Evolutionary conservation across 2,113 vertebrate genomes (phyloP), one percentile per base, ranked within the genome.

Genomic region (Brachirus orientalis): DNA sequence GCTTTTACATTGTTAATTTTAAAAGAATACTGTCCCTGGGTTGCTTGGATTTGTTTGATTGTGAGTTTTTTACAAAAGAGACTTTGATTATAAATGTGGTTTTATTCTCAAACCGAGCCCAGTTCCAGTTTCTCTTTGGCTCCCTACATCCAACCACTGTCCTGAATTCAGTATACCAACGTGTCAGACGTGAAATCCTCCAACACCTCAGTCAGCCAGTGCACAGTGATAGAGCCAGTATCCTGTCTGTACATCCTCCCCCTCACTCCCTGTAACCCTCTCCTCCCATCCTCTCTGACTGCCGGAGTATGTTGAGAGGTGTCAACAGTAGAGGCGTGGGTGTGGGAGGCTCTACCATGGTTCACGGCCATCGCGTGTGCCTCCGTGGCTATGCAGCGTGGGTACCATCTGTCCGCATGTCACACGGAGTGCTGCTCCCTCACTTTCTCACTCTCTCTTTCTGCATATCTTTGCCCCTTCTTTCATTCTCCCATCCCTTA

Each of bases 311-410:
- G 71, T 57, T 70, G 74, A 86, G 82, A 89, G 79, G 86, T 87
- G 79, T 88, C 84, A 86, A 75, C 75, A 75, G 72, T 79, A 76
- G 69, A 89, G 79, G 81, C 81, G 77, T 87, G 85, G 87, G 86
- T 85, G 84, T 82, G 78, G 73, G 78, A 77, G 79, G 74, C 75
- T 80, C 78, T 16, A 63, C 46, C 69, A 81, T 73, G 80, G 75
- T 90, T 89, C 86, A 88, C 88, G 79, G 87, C 90, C 88, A 84
- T 87, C 81, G 40, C 79, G 81, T 91, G 85, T 87, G 82, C 71
- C 75, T 80, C 52, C 17, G 43, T 18, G 43, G 59, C 83, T 69
- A 57, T 79, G 80, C 83, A 84, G 80, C 44, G 73, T 86, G 77
- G 72, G 80, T 65, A 74, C 87, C 90, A 90, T 90, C 88, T 90